Evolutionary conservation across 2,797 vertebrate genomes (phyloP), one percentile per base, ranked within the genome.

Genomic region (Tauraco hartlaubi): DNA sequence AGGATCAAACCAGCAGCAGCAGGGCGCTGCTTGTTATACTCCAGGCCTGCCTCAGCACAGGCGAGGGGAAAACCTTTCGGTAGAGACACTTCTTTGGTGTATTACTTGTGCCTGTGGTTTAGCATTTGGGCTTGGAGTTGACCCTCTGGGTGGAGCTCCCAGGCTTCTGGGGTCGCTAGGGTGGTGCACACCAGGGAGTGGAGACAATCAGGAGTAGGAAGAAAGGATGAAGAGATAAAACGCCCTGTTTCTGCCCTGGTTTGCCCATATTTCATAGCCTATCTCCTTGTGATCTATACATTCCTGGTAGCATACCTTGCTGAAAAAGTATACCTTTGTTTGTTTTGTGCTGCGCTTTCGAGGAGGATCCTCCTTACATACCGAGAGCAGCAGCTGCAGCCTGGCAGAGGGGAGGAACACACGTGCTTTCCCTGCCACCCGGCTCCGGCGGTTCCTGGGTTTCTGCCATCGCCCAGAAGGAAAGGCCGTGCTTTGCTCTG

Each of bases 251-350:
- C 44, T 92, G 46, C 46, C n/a, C 23, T 17, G 10, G 3, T 77
- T 87, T 82, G 33, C 54, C 54, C 15, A 2, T 73, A 43, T 74
- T 90, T 72, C 48, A 22, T 16, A 18, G 43, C 46, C 28, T 94
- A 16, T 94, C 76, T 74, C 35, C 15, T 9, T 29, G 76, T 91
- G 54, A 78, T 92, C 79, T 92, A 22, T 41, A 41, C 66, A 48
- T 82, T 95, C 67, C 79, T 43, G 23, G n/a, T 28, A 26, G n/a
- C 43, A 54, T 6, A 59, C 55, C 55, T 88, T 0, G 12, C 62
- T 71, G 85, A 19, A 86, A 88, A 94, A 64, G 5, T 14, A 44
- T 5, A 56, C 33, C 76, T 88, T 73, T 49, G 39, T 85, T 81
- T 89, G 64, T 21, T 74, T 58, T 37, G 62, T 25, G 48, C 39